Percentiles rank a stretch among this genome's conserved stretches.
Evolutionary conservation across 1,140 invertebrate genomes (phyloP).

Genomic region (Eciton burchellii): DNA sequence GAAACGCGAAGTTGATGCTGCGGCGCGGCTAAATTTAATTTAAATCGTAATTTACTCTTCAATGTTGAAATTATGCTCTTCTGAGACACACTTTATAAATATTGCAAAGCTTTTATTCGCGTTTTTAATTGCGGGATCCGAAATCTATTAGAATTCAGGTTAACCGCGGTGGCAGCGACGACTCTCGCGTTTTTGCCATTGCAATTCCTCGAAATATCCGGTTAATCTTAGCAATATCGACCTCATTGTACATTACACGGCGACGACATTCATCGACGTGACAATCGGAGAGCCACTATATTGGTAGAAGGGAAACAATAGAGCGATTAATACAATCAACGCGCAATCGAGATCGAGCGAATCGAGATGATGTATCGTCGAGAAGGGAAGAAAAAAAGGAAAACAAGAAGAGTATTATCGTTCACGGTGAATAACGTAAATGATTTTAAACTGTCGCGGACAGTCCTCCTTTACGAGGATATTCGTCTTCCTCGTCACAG

Average conservation of each 20-base stretch:
- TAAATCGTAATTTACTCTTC: slow-evolving; percentile 23
- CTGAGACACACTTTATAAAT: not conserved
- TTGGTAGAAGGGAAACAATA: not conserved
- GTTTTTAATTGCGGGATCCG: not conserved
- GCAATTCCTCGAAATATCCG: not conserved
- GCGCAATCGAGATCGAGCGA: not conserved
- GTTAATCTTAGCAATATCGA: slow-evolving; percentile 15
- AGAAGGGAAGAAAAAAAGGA: no score
- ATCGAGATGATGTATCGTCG: not conserved
- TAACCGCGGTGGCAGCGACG: not conserved
- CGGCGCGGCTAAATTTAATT: slow-evolving; percentile 29
- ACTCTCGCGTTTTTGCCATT: not conserved
- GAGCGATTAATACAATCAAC: slow-evolving; percentile 12
- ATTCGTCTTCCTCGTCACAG: not conserved
- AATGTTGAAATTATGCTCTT: slow-evolving; percentile 6
- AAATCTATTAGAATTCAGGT: not conserved
- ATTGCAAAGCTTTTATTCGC: no score
- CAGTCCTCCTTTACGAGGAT: slow-evolving; percentile 16
- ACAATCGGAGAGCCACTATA: slow-evolving; percentile 18
- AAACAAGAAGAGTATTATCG: no score
- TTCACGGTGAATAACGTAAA: not conserved
- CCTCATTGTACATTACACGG: not conserved
- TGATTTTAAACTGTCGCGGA: slow-evolving; percentile 16
- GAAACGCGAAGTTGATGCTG: slow-evolving; percentile 16
- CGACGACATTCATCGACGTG: slow-evolving; percentile 1